Percentiles rank a stretch among this genome's conserved stretches.
These are phyloP conservation scores for Oreochromis niloticus DNA, from an alignment of 2,113 vertebrate genomes.

Conservation along the genomic window DNA sequence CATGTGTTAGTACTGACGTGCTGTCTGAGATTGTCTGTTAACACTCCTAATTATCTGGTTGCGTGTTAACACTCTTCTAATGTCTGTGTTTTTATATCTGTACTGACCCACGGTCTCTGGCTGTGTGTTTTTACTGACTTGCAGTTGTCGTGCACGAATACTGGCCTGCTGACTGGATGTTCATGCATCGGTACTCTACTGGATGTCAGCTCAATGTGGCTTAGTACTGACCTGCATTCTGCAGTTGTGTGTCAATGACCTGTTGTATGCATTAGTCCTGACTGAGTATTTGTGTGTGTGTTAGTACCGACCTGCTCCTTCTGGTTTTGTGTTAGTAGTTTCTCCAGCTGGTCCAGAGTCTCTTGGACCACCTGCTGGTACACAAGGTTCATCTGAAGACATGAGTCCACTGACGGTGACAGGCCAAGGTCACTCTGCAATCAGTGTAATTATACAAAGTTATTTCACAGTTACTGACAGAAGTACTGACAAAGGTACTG, in stretches of 20 bases:
- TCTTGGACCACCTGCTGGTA: constrained; percentile 64
- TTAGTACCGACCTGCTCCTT: constrained; percentile 2
- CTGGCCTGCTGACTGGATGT: too few relatives aligned
- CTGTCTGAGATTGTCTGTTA: not conserved
- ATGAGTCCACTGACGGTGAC: constrained; percentile 28
- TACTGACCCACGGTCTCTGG: not conserved
- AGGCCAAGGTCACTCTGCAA: constrained; percentile 44
- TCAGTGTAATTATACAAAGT: not conserved
- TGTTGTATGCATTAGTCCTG: not conserved
- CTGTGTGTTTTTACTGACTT: not conserved
- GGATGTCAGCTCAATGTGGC: not conserved
- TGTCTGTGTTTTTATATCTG: not conserved
- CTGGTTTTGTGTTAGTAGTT: constrained; percentile 17
- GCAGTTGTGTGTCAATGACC: not conserved
- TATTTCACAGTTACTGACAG: not conserved
- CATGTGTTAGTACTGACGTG: not conserved
- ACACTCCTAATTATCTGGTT: not conserved
- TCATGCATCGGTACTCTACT: not conserved
- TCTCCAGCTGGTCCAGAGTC: constrained; percentile 46
- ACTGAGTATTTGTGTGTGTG: not conserved
- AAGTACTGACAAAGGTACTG: not conserved
- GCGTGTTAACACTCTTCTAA: not conserved
- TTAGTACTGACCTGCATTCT: not conserved
- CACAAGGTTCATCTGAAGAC: constrained; percentile 65
- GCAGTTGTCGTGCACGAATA: not conserved